Evolutionary conservation across 2,888 invertebrate genomes (phyloP).

Genomic region (Helleia helle): DNA sequence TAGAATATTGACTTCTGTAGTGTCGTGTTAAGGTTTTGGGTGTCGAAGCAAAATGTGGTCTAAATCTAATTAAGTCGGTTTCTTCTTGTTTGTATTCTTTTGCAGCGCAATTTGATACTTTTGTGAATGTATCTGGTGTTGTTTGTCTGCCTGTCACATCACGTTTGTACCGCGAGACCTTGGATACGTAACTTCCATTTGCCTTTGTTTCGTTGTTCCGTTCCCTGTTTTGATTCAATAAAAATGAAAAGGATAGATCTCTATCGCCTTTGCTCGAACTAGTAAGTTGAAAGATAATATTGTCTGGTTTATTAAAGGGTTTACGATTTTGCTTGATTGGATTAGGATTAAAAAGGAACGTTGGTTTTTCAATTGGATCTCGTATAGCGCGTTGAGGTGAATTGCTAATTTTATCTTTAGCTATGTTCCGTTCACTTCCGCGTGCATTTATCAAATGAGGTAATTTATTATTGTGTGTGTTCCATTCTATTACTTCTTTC

Average conservation of each 20-base stretch:
- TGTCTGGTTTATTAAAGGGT: not conserved
- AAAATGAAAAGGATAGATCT: slow-evolving; percentile 21
- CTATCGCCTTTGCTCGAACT: not conserved
- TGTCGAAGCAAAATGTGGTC: slow-evolving; percentile 39
- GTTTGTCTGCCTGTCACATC: too few species aligned
- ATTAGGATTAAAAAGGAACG: not conserved
- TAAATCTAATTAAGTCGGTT: slow-evolving; percentile 27
- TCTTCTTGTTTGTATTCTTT: slow-evolving; percentile 10
- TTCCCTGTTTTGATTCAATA: slow-evolving; percentile 13
- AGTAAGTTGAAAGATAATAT: not conserved
- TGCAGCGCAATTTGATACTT: not conserved
- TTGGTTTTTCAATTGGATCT: not conserved
- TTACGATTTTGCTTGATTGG: too few species aligned
- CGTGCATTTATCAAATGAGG: too few species aligned
- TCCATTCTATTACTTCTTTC: slow-evolving; percentile 14
- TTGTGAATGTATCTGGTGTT: not conserved
- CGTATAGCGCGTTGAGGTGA: not conserved
- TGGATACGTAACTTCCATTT: too few species aligned
- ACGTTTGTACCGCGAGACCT: too few species aligned
- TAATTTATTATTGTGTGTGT: slow-evolving; percentile 2
- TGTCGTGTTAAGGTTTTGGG: slow-evolving; percentile 28
- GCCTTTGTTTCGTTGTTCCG: too few species aligned
- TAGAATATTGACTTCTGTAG: not conserved
- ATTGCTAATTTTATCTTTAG: not conserved
- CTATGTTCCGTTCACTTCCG: too few species aligned